phyloP scores from a whole-genome alignment of 2,888 invertebrate species.

The Monochamus alternatus region DNA sequence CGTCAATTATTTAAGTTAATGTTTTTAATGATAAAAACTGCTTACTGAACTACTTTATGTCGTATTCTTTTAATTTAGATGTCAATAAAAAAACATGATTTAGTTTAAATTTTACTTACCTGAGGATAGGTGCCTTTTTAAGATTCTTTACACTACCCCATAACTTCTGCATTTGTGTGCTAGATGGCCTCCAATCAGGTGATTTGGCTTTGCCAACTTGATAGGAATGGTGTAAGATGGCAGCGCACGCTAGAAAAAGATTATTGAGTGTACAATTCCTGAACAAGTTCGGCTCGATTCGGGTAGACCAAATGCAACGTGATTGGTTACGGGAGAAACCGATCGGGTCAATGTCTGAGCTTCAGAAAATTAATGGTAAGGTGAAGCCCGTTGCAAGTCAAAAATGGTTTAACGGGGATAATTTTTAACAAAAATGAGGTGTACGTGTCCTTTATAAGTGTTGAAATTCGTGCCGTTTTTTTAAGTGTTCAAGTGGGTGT shows the following conservation, averaged over 20 bases:
- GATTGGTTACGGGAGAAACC: slow-evolving; percentile 78
- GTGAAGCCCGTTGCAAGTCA: slow-evolving; percentile 74
- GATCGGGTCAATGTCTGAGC: slow-evolving; percentile 81
- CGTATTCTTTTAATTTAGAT: too few species aligned
- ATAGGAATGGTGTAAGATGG: slow-evolving; percentile 25
- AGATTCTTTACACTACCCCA: neutral
- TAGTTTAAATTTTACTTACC: too few species aligned
- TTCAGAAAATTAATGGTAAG: slow-evolving; percentile 74
- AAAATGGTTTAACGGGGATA: slow-evolving; percentile 73
- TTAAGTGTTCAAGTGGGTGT: slow-evolving; percentile 61
- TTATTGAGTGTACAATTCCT: slow-evolving; percentile 58
- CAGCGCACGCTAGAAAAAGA: slow-evolving; percentile 43
- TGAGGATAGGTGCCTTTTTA: neutral
- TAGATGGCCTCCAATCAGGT: slow-evolving; percentile 18
- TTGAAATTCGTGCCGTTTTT: slow-evolving; percentile 51
- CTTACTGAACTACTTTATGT: too few species aligned
- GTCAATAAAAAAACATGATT: too few species aligned
- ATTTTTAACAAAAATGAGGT: slow-evolving; percentile 65
- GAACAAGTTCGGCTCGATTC: slow-evolving; percentile 53
- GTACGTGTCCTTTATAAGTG: slow-evolving; percentile 65
- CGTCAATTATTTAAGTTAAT: too few species aligned
- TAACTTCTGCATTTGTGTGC: too few species aligned
- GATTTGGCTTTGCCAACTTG: slow-evolving; percentile 19
- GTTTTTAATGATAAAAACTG: too few species aligned
- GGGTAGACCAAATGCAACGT: slow-evolving; percentile 55